Conservation (phyloP, 2,797 vertebrate species). For the Hapalemur alaotrensis region DNA sequence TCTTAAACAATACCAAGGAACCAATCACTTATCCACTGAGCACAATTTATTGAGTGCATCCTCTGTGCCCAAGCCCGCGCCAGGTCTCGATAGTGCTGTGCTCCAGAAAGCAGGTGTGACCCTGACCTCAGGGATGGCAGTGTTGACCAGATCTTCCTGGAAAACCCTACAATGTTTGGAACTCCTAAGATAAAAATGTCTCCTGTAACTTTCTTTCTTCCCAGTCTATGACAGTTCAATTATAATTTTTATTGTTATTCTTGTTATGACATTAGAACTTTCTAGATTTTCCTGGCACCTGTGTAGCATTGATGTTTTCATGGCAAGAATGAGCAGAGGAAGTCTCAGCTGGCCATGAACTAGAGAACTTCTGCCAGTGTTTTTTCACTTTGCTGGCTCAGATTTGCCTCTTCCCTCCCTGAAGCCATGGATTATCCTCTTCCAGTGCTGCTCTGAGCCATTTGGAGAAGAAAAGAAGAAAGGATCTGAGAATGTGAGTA, state of each 20-base stretch:
- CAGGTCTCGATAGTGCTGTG: neutral
- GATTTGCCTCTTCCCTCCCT: slow-evolving; percentile 22
- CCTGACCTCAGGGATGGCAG: neutral
- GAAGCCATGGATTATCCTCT: neutral
- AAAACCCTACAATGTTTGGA: neutral
- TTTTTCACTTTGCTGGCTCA: slow-evolving; percentile 42
- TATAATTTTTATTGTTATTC: neutral
- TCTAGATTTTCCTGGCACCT: slow-evolving; percentile 7
- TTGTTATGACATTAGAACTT: neutral
- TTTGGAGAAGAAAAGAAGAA: neutral
- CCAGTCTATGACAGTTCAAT: neutral
- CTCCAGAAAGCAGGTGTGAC: neutral
- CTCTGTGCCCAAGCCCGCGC: neutral
- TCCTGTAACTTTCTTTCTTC: slow-evolving; percentile 31
- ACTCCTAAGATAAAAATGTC: neutral
- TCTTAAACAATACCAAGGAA: neutral
- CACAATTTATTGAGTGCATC: neutral
- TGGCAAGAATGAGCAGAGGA: neutral
- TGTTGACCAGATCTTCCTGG: neutral
- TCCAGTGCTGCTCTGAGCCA: neutral
- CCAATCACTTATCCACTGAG: neutral
- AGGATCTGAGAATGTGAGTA: neutral
- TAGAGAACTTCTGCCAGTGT: neutral
- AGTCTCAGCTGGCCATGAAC: neutral
- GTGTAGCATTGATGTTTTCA: neutral